Evolutionary conservation across 2,888 invertebrate species (phyloP).

Genomic region (Ashinkailepas kermadecensis): DNA sequence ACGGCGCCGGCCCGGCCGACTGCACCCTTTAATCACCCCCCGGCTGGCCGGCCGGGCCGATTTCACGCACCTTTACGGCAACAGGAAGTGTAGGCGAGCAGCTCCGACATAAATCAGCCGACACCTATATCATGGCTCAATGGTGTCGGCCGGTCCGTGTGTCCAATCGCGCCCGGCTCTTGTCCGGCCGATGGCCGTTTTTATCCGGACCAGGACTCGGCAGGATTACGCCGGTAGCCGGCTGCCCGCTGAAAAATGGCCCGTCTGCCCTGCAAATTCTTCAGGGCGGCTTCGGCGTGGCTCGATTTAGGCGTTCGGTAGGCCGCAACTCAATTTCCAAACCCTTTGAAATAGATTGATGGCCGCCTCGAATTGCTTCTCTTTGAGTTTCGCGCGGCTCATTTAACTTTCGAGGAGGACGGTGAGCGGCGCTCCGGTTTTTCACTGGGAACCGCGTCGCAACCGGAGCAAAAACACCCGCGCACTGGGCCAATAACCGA

Average conservation of each 20-base stretch:
- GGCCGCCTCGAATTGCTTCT: constrained; percentile 14
- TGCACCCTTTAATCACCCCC: constrained; percentile 7
- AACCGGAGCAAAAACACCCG: not conserved
- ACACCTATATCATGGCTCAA: not conserved
- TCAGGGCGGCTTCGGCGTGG: not conserved
- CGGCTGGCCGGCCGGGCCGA: not conserved
- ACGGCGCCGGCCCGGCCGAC: not conserved
- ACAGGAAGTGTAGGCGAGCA: constrained; percentile 1
- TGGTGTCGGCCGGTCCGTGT: not conserved
- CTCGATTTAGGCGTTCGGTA: not conserved
- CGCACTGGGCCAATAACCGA: not conserved
- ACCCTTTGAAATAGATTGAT: constrained; percentile 22
- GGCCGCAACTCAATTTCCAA: constrained; percentile 20
- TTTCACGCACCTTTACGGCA: constrained; percentile 19
- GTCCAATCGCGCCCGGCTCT: not conserved
- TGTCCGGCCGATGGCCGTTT: not conserved
- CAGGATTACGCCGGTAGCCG: not conserved
- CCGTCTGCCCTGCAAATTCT: not conserved
- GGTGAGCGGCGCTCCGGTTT: not conserved
- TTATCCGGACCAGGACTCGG: not conserved
- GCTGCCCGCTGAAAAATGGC: constrained; percentile 3
- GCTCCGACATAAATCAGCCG: constrained; percentile 3
- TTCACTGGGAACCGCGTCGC: not conserved
- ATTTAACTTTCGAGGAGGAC: not conserved
- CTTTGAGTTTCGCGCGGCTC: constrained; percentile 13